Evolutionary conservation across 2,797 vertebrate genomes (phyloP).

Genomic region (Dendrocincla fuliginosa): DNA sequence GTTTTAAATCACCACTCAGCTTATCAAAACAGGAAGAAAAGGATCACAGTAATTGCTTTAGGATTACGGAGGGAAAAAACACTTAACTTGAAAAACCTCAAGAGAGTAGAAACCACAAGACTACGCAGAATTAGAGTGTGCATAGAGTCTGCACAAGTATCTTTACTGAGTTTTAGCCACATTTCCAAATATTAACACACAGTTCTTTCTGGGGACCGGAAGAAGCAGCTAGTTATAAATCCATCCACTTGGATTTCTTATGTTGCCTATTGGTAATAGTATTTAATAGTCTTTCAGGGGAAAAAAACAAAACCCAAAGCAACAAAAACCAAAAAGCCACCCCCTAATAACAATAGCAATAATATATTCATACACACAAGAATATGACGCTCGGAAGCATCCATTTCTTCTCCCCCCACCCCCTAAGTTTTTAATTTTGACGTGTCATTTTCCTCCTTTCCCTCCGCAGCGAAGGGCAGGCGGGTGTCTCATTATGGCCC

Average conservation of each 20-base stretch:
- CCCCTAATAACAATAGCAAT: neutral
- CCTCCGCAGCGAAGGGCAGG: neutral
- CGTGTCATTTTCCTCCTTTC: neutral
- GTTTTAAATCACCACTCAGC: neutral
- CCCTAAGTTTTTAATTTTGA: neutral
- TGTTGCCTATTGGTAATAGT: neutral
- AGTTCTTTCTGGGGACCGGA: neutral
- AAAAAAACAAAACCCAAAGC: neutral
- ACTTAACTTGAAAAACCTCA: neutral
- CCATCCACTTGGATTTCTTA: neutral
- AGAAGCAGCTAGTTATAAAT: neutral
- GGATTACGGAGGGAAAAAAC: neutral
- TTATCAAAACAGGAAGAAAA: constrained; percentile 9
- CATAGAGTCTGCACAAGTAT: neutral
- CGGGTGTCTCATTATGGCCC: neutral
- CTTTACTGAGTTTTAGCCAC: neutral
- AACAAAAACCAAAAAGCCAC: neutral
- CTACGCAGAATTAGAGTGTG: neutral
- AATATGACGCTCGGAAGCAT: neutral
- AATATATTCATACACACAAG: neutral
- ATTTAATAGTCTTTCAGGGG: neutral
- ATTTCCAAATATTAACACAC: neutral
- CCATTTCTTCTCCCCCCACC: neutral
- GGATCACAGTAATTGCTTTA: neutral
- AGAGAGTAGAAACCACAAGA: neutral